Conservation (phyloP, 2,797 vertebrate genomes). For the Falco concolor region DNA sequence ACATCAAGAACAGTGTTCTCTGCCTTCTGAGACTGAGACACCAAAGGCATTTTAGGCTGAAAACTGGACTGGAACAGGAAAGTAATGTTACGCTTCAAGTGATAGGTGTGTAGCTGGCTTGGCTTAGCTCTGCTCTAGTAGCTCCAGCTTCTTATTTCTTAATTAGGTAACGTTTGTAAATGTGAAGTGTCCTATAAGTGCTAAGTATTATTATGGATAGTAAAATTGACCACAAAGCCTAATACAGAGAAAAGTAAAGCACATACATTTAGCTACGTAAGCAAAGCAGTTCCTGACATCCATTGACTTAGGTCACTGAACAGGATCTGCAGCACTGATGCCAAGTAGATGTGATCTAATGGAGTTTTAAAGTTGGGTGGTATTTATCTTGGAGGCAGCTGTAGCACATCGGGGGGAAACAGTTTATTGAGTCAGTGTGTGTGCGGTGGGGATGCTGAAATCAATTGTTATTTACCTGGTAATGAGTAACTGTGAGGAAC, state of each 20-base stretch:
- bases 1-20: background rate
- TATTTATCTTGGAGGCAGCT: slow-evolving; percentile 26
- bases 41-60: background rate
- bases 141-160: background rate
- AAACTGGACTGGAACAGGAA: background rate
- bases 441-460: background rate
- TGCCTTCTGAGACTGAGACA: background rate
- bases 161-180: slow-evolving; percentile 11
- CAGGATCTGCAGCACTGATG: background rate
- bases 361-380: background rate
- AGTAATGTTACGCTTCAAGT: background rate
- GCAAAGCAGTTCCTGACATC: background rate
- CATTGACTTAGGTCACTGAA: background rate
- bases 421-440: slow-evolving; percentile 36
- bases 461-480: slow-evolving; percentile 42
- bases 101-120: background rate
- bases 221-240: background rate
- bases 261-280: background rate
- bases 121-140: background rate
- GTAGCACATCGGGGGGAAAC: background rate
- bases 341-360: background rate
- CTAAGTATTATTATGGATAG: background rate
- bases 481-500: slow-evolving; percentile 24
- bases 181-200: background rate
- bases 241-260: background rate